A percentile compares a stretch with the other conserved stretches of the same genome.
phyloP scores from a whole-genome alignment of 1,140 invertebrate genomes.

The Calephelis virginiensis region DNA sequence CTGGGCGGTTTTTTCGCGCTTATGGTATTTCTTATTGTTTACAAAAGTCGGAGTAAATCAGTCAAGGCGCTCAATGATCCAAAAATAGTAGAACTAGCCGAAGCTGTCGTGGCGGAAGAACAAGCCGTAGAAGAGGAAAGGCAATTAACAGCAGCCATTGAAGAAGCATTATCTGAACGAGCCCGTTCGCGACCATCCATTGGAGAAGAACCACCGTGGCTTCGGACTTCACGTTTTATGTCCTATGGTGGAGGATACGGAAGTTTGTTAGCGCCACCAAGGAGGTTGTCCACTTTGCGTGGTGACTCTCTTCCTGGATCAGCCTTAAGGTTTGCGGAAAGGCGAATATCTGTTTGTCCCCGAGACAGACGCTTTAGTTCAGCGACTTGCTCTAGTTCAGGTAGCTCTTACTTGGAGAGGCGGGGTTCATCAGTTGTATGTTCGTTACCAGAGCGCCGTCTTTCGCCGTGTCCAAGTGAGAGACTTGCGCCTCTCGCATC shows the following conservation, averaged over 20 bases:
- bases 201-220: slow-evolving; percentile 72
- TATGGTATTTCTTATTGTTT: slow-evolving; percentile 92
- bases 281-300: slow-evolving; percentile 75
- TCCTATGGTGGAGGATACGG: slow-evolving; percentile 86
- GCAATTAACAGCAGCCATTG: slow-evolving; percentile 84
- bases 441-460: slow-evolving; percentile 81
- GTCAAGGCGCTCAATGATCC: slow-evolving; percentile 84
- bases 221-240: slow-evolving; percentile 81
- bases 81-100: slow-evolving; percentile 81
- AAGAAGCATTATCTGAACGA: slow-evolving; percentile 81
- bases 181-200: slow-evolving; percentile 68
- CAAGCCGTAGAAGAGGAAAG: slow-evolving; percentile 85
- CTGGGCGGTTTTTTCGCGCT: slow-evolving; percentile 92
- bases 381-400: slow-evolving; percentile 89
- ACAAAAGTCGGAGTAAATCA: slow-evolving; percentile 89
- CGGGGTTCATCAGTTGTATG: slow-evolving; percentile 87
- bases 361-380: slow-evolving; percentile 85
- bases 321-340: slow-evolving; percentile 76
- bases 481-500: slow-evolving; percentile 86
- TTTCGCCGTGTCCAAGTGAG: slow-evolving; percentile 90
- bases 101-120: slow-evolving; percentile 86
- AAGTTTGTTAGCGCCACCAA: slow-evolving; percentile 82
- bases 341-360: slow-evolving; percentile 73
- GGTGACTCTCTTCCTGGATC: slow-evolving; percentile 79
- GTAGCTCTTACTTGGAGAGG: slow-evolving; percentile 88